phyloP scores from a whole-genome alignment of 2,113 vertebrate genomes.

The Tragelaphus scriptus region DNA sequence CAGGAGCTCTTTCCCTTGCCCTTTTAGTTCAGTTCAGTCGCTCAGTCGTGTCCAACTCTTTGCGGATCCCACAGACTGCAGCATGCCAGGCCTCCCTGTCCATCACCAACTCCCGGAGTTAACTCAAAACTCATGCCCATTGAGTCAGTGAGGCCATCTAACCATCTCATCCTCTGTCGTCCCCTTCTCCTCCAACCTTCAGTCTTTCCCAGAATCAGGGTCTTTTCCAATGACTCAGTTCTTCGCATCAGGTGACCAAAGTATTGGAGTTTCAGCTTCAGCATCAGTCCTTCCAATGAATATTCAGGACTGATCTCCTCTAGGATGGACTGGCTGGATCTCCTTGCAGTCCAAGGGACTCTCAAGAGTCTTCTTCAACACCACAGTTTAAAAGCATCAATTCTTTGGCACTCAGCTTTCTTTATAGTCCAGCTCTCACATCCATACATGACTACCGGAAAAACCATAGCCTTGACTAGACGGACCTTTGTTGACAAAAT shows the following conservation, averaged over 20 bases:
- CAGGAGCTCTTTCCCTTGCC: not conserved
- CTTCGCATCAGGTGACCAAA: not conserved
- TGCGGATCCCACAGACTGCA: not conserved
- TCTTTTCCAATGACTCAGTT: not conserved
- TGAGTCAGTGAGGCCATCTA: not conserved
- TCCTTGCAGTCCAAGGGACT: not conserved
- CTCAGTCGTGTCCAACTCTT: not conserved
- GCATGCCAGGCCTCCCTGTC: not conserved
- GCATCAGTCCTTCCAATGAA: not conserved
- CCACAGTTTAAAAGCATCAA: not conserved
- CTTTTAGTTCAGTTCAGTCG: not conserved
- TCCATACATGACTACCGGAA: not conserved
- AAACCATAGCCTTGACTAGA: not conserved
- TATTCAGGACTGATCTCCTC: not conserved
- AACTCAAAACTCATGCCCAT: not conserved
- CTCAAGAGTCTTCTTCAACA: not conserved
- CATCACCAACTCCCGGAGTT: not conserved
- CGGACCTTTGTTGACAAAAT: not conserved
- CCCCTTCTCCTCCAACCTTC: not conserved
- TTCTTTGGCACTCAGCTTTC: not conserved
- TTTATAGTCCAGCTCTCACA: not conserved
- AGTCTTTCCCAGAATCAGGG: not conserved
- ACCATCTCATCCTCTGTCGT: not conserved
- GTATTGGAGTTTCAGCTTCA: not conserved
- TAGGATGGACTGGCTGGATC: not conserved